Evolutionary conservation across 2,888 invertebrate genomes (phyloP), one percentile per base, ranked within the genome.

Genomic region (Perizoma flavofasciatum): DNA sequence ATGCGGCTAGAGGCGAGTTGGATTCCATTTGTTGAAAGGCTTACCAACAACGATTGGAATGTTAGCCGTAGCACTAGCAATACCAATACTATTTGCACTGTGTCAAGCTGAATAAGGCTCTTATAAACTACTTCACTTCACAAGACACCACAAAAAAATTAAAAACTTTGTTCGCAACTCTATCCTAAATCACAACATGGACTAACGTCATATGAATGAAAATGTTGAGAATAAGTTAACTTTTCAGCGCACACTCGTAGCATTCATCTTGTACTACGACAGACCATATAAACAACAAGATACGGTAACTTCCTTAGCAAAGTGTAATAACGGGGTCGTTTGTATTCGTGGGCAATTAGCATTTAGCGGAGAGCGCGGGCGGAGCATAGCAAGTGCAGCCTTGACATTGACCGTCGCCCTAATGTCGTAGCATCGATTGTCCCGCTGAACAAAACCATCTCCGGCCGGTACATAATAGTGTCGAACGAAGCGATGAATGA

Each of bases 401-500:
- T 91, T 92, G 91, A 90, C 91, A 89, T 87, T 91, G 89, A 80
- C 80, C 82, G 78, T 73, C 79, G 85, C 83, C 85, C 87, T 86
- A 85, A 86, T 86, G 88, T 89, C 82, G 79, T 74, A 82, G 79
- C 83, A 85, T 86, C 86, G 86, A 85, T 84, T 84, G 83, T 78
- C 83, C 83, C 83, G 83, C 81, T 82, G 83, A 85, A 88, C 86
- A 85, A 85, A 89, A 85, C 86, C 87, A 89, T 90, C 89, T 90
- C 87, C 74, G 75, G 70, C 72, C 73, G 74, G 69, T 78, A 82
- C 82, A 85, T 83, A 88, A 86, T 88, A 88, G 88, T 88, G 86
- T 83, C 82, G 87, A 81, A 81, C 82, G 87, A 81, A 81, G 79
- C 85, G 85, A 87, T 91, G 91, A 91, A 91, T 89, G 91, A 84